Conservation (phyloP, 1,140 invertebrate species). For the Drosophila serrata region DNA sequence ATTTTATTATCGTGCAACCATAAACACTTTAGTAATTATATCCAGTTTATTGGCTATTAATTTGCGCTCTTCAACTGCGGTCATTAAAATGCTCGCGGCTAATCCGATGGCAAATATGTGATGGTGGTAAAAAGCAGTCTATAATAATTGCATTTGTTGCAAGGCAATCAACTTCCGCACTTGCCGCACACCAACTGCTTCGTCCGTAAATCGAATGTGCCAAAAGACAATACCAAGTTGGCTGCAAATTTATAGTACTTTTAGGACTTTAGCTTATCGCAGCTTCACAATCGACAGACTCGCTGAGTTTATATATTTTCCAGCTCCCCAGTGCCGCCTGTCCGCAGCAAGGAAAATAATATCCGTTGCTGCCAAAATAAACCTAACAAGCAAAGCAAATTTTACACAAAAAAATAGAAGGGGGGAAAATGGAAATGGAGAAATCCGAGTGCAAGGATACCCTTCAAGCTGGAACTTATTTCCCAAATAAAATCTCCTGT, state of each 20-base stretch:
- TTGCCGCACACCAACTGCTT: constrained; percentile 17
- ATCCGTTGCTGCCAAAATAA: constrained; percentile 40
- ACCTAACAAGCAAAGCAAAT: constrained; percentile 48
- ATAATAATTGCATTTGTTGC: constrained; percentile 34
- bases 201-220: constrained; percentile 13
- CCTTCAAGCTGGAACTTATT: constrained; percentile 9
- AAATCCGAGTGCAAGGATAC: constrained; percentile 34
- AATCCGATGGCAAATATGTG: constrained; percentile 9
- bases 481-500: constrained; percentile 26
- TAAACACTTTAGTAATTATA: constrained; percentile 18
- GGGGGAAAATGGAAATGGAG: neutral
- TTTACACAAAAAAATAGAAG: constrained; percentile 9
- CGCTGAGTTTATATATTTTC: constrained; percentile 9
- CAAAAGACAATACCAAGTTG: constrained; percentile 30
- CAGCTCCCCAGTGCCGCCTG: constrained; percentile 22
- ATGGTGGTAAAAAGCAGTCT: neutral
- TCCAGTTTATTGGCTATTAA: constrained; percentile 33
- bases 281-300: constrained; percentile 19
- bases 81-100: constrained; percentile 12
- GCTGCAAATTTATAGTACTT: constrained; percentile 7
- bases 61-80: constrained; percentile 9
- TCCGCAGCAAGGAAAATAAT: constrained; percentile 52
- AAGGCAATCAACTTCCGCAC: constrained; percentile 34
- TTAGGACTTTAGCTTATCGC: constrained; percentile 22
- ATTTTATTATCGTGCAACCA: constrained; percentile 16